Evolutionary conservation across 2,113 vertebrate genomes (phyloP).

Genomic region (Acanthisitta chloris): DNA sequence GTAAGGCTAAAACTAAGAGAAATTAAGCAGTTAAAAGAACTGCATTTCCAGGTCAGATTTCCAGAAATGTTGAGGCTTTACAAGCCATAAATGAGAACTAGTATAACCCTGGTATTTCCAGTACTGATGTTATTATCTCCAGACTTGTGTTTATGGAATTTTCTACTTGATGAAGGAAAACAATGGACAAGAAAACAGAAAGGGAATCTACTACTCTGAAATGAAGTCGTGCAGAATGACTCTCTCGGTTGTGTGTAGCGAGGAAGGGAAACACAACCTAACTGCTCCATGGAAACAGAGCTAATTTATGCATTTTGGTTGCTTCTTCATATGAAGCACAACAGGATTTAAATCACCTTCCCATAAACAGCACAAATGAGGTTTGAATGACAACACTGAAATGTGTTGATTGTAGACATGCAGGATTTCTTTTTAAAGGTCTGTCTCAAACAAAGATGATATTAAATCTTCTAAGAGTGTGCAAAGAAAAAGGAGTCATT

Average conservation of each 20-base stretch:
- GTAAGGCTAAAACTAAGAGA: not conserved
- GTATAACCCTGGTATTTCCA: not conserved
- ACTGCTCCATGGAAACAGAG: not conserved
- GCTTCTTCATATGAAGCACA: not conserved
- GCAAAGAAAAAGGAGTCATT: not conserved
- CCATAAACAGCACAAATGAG: not conserved
- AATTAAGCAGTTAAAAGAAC: not conserved
- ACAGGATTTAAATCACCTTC: not conserved
- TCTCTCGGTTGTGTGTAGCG: not conserved
- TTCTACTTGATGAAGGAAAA: not conserved
- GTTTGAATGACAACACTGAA: not conserved
- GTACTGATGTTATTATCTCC: not conserved
- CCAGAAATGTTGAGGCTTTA: not conserved
- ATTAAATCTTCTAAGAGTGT: not conserved
- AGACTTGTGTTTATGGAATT: not conserved
- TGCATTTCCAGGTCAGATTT: not conserved
- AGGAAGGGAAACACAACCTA: not conserved
- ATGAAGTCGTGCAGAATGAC: not conserved
- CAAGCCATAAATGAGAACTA: not conserved
- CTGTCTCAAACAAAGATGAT: not conserved
- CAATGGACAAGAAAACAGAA: not conserved
- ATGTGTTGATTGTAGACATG: not conserved
- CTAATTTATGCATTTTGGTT: not conserved
- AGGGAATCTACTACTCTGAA: not conserved
- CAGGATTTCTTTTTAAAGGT: not conserved